Base-by-base conservation (phyloP, 1,140 invertebrate species). In the Papilio xuthus region DNA sequence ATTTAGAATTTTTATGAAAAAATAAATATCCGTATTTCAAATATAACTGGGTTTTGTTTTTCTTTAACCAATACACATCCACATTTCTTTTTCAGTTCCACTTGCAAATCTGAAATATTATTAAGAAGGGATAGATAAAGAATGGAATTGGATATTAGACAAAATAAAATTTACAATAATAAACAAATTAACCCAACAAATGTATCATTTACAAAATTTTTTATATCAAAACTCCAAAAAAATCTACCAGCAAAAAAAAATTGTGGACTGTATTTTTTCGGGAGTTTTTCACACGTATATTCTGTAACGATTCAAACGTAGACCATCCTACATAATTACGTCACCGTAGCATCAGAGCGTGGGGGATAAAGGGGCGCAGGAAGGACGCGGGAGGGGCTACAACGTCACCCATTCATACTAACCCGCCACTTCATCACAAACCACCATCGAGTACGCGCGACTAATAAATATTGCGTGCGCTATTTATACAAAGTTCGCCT, bases 1-100 rank as follows among this genome's bases (percentile, higher is more conserved):
- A 92, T 93, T 94, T 94, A 94, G 92, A 94, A 93, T 94, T 94
- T 94, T 92, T 94, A 94, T 94, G 92, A 93, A 94, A 94, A 92
- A 92, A 91, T 92, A 94, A 94, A 94, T 94, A 94, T 93, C 92
- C 91, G 92, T 94, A 94, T 94, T 94, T 94, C 92, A 94, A 94
- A 94, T 94, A 93, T 90, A 91, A 82, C 4, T 77, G 85, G 81
- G 84, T 89, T 90, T 92, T 76, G 89, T 92, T 90, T 92, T 84
- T 90, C 89, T 90, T 83, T 53, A 41, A 71, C 74, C 32, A 72
- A 28, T 32, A n/a, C n/a, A n/a, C n/a, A n/a, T 72, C 71, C 80
- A 74, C 15, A 76, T n/a, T 53, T n/a, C 18, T 53, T n/a, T 53
- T 37, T 37, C 32, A 37, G 32, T 6, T 4, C 7, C 7, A 37